Evolutionary conservation across 2,113 vertebrate genomes (phyloP).

Genomic region (Lampris incognitus): DNA sequence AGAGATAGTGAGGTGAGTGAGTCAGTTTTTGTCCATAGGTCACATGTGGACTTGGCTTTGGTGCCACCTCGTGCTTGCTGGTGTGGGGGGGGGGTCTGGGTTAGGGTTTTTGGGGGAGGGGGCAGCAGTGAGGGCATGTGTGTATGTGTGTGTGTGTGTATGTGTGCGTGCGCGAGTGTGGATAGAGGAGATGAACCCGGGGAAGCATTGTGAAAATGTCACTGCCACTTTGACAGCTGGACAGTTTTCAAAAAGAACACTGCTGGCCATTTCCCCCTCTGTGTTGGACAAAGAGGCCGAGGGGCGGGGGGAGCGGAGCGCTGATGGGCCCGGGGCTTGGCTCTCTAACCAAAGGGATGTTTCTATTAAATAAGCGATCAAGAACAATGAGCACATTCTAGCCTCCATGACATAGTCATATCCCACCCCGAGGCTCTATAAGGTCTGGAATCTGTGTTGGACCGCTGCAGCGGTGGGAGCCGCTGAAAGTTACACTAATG

Average conservation of each 20-base stretch:
- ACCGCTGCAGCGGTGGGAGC: not conserved
- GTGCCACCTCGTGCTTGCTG: constrained; percentile 19
- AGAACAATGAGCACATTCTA: constrained; percentile 83
- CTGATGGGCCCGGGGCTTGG: constrained; percentile 53
- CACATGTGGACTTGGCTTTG: constrained; percentile 51
- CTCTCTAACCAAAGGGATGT: constrained; percentile 68
- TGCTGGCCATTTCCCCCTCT: constrained; percentile 79
- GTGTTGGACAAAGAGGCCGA: constrained; percentile 74
- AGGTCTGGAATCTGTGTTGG: constrained; percentile 46
- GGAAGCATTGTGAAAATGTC: constrained; percentile 83
- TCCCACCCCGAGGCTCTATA: constrained; percentile 45
- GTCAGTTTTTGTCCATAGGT: constrained; percentile 33
- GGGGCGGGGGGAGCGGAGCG: constrained; percentile 33
- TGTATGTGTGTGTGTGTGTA: too few species aligned
- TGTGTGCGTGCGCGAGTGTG: constrained; percentile 10
- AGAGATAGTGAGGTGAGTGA: constrained; percentile 4
- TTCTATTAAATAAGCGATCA: constrained; percentile 84
- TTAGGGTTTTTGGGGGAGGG: constrained; percentile 50
- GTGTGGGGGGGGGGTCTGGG: not conserved
- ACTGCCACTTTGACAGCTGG: constrained; percentile 86
- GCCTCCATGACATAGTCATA: constrained; percentile 73
- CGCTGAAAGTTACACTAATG: constrained; percentile 35
- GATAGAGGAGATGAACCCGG: constrained; percentile 72
- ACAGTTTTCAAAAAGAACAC: constrained; percentile 84
- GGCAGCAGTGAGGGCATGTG: not conserved